Percentiles rank a stretch among this genome's conserved stretches.
phyloP scores from a whole-genome alignment of 2,888 invertebrate genomes.

The Apamea crenata region DNA sequence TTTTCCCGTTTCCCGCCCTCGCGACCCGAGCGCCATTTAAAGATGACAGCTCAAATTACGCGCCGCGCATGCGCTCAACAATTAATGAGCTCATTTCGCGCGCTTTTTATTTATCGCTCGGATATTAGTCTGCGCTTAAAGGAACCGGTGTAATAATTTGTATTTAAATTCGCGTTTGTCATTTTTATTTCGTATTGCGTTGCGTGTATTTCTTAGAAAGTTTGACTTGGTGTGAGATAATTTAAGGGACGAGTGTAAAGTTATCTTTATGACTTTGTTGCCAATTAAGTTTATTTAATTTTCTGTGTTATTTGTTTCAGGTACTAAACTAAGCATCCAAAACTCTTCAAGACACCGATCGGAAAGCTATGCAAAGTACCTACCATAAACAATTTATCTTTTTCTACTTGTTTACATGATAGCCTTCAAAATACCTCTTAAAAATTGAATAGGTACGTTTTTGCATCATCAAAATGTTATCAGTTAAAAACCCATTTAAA shows the following conservation, averaged over 20 bases:
- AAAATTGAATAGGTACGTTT: background rate
- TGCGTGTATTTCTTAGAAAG: constrained; percentile 59
- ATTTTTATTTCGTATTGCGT: constrained; percentile 71
- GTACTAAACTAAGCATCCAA: constrained; percentile 30
- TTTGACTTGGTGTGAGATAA: constrained; percentile 19
- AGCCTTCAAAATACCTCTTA: background rate
- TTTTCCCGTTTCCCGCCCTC: constrained; percentile 31
- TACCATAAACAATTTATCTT: background rate
- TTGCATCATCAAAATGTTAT: constrained; percentile 18
- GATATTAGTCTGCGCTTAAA: constrained; percentile 78
- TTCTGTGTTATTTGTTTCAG: constrained; percentile 57
- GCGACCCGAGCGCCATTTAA: constrained; percentile 74
- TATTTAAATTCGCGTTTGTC: constrained; percentile 70
- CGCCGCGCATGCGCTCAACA: constrained; percentile 74
- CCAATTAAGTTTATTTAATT: constrained; percentile 14
- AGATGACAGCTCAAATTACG: constrained; percentile 85
- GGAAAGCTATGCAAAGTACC: background rate
- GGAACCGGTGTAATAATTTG: constrained; percentile 69
- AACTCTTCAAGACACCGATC: background rate
- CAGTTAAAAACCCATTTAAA: constrained; percentile 14
- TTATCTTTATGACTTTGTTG: constrained; percentile 9
- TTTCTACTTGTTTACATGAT: background rate
- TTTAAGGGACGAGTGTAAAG: constrained; percentile 25
- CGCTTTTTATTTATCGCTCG: constrained; percentile 83
- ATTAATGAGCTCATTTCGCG: constrained; percentile 88